A percentile compares a stretch with the other conserved stretches of the same genome.
These are phyloP conservation scores for Thereva nobilitata DNA, from an alignment of 2,888 invertebrate genomes.

Conservation along the genomic window DNA sequence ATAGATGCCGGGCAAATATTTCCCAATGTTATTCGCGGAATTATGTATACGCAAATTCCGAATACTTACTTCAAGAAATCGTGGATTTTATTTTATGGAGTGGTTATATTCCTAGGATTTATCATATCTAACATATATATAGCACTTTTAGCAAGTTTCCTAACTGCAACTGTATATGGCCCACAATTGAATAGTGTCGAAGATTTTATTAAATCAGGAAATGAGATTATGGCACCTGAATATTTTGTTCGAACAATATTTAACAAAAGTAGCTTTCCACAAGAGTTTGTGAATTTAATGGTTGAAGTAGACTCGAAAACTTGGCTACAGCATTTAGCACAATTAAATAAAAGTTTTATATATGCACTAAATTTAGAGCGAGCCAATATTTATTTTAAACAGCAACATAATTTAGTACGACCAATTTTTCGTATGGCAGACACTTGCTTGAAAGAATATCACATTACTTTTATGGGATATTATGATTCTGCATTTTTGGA, in stretches of 20 bases:
- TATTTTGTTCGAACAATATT: constrained; percentile 45
- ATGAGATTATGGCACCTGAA: constrained; percentile 42
- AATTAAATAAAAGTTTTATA: no score
- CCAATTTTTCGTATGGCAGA: constrained; percentile 43
- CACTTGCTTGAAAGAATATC: constrained; percentile 45
- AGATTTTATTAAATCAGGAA: constrained; percentile 42
- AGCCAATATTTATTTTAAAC: constrained; percentile 43
- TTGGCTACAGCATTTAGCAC: constrained; percentile 6
- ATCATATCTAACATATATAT: constrained; percentile 48
- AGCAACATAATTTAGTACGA: constrained; percentile 44
- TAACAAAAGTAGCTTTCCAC: constrained; percentile 43
- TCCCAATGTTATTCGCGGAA: background rate
- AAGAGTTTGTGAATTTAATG: constrained; percentile 42
- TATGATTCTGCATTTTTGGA: constrained; percentile 46
- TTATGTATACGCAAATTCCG: constrained; percentile 13
- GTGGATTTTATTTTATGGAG: constrained; percentile 26
- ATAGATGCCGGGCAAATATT: no score
- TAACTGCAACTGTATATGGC: constrained; percentile 44
- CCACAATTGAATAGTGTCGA: constrained; percentile 42
- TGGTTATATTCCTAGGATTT: constrained; percentile 44
- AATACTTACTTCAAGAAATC: background rate
- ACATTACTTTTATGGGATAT: constrained; percentile 45
- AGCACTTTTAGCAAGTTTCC: constrained; percentile 46
- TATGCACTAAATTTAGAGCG: no score
- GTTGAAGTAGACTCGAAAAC: background rate